Conservation (phyloP, 2,797 vertebrate genomes). For the Ceyx erithaca region DNA sequence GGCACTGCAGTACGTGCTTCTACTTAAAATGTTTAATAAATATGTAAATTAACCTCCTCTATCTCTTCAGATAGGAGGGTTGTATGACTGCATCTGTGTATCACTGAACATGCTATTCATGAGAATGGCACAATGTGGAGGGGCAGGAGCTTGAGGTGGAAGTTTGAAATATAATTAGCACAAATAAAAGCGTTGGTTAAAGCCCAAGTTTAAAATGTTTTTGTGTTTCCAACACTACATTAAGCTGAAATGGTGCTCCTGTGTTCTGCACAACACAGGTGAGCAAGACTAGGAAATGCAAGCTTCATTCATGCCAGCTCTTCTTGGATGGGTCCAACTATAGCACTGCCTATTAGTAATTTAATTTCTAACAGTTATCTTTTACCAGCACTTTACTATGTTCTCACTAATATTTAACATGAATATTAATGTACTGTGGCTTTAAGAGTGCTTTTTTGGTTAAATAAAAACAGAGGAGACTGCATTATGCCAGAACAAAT, state of each 20-base stretch:
- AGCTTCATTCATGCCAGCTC: neutral
- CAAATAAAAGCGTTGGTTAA: neutral
- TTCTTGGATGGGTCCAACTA: neutral
- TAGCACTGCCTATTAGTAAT: neutral
- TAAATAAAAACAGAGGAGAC: constrained; percentile 52
- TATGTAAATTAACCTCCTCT: neutral
- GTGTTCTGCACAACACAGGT: neutral
- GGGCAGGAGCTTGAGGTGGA: neutral
- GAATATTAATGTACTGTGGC: neutral
- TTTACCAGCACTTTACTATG: neutral
- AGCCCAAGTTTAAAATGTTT: neutral
- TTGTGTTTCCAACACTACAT: neutral
- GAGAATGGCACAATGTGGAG: neutral
- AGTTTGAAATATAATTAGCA: neutral
- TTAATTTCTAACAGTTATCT: neutral
- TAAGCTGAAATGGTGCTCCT: neutral
- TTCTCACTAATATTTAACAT: constrained; percentile 21
- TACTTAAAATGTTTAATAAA: constrained; percentile 1
- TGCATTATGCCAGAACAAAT: constrained; percentile 28
- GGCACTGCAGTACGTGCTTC: neutral
- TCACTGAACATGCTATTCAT: neutral
- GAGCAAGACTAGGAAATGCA: neutral
- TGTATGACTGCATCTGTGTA: neutral
- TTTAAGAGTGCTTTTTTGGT: constrained; percentile 7
- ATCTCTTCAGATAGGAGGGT: neutral